phyloP scores from a whole-genome alignment of 1,140 invertebrate genomes.

The Panagrolaimus sp. region DNA sequence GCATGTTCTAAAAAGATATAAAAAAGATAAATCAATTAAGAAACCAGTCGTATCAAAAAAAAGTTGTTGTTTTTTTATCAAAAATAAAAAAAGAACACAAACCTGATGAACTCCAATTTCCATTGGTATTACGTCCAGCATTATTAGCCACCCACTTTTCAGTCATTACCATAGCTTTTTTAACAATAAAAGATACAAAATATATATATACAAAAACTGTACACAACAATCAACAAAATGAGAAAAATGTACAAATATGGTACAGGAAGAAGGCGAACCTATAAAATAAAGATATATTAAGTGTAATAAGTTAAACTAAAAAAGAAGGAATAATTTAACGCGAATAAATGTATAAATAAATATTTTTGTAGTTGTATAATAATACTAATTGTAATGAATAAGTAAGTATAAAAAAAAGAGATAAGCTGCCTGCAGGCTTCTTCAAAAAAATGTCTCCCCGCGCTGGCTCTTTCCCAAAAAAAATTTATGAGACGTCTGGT shows the following conservation, averaged over 20 bases:
- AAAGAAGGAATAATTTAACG: too few relatives aligned
- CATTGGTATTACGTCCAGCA: too few relatives aligned
- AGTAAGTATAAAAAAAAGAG: too few relatives aligned
- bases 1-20: slow-evolving; percentile 49
- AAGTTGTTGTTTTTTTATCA: neutral
- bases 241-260: slow-evolving; percentile 18
- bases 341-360: too few relatives aligned
- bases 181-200: neutral
- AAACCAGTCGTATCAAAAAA: neutral
- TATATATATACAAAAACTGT: slow-evolving; percentile 17
- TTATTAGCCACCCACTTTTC: slow-evolving; percentile 14
- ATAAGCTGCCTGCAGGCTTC: too few relatives aligned
- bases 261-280: slow-evolving; percentile 12
- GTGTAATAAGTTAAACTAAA: too few relatives aligned
- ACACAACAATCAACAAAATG: slow-evolving; percentile 13
- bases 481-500: too few relatives aligned
- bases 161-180: slow-evolving; percentile 6
- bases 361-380: too few relatives aligned
- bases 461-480: too few relatives aligned
- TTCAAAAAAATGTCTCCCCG: too few relatives aligned
- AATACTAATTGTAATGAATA: too few relatives aligned
- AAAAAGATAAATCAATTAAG: too few relatives aligned
- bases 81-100: neutral
- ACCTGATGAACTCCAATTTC: slow-evolving; percentile 13
- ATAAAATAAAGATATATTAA: neutral